Percentiles rank a stretch among this genome's conserved stretches.
Conservation (phyloP, 2,113 vertebrate genomes). For the Cyprinus carpio region DNA sequence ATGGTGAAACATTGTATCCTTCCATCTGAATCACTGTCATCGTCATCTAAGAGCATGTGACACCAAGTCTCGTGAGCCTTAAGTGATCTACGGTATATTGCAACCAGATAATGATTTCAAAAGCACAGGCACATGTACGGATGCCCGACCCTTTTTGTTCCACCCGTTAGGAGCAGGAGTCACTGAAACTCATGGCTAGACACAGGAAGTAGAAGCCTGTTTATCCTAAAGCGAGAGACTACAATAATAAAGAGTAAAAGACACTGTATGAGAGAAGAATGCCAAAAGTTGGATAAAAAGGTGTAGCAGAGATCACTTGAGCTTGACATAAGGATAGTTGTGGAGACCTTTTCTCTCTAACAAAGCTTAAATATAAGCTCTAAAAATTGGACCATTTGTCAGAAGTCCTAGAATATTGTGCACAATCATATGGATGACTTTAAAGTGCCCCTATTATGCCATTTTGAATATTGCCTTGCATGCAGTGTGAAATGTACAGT, state of each 20-base stretch:
- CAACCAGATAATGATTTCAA: constrained; percentile 62
- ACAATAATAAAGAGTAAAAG: constrained; percentile 14
- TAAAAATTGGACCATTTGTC: no score
- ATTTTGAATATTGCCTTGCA: no score
- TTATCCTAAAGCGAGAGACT: not conserved
- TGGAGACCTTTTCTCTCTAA: not conserved
- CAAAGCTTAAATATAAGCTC: no score
- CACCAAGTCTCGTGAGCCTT: constrained; percentile 39
- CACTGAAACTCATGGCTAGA: constrained; percentile 24
- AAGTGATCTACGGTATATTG: constrained; percentile 49
- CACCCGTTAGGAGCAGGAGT: constrained; percentile 46
- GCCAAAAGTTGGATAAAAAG: constrained; percentile 24
- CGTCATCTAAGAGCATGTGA: constrained; percentile 36
- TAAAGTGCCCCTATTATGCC: no score
- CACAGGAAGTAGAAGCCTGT: not conserved
- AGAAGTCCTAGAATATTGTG: not conserved
- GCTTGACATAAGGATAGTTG: constrained; percentile 20
- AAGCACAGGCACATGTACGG: constrained; percentile 36
- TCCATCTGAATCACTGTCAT: constrained; percentile 51
- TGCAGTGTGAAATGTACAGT: no score
- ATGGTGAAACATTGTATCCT: constrained; percentile 22
- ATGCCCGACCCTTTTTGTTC: constrained; percentile 45
- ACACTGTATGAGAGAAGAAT: not conserved
- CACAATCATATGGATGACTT: not conserved
- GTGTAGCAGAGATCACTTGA: not conserved